A percentile compares a stretch with the other conserved stretches of the same genome.
Conservation (phyloP, 2,797 vertebrate genomes). For the Microcaecilia unicolor region DNA sequence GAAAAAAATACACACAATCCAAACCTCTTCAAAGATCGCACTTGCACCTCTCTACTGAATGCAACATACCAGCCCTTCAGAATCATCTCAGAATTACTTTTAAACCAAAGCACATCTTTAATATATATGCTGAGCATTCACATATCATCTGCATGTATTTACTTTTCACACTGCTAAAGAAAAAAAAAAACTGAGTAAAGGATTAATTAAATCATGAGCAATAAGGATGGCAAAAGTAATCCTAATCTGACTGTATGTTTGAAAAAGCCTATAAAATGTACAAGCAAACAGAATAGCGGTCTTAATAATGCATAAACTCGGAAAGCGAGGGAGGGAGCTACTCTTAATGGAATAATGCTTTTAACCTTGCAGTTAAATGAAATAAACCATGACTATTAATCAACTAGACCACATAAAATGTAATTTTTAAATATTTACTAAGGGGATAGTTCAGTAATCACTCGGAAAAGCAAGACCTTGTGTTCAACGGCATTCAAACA, state of each 20-base stretch:
- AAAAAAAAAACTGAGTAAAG: too few species aligned
- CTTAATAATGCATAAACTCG: conserved; percentile 68
- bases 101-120: conserved; percentile 1
- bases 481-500: conserved; percentile 38
- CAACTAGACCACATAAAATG: conserved; percentile 47
- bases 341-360: conserved; percentile 54
- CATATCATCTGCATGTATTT: too few species aligned
- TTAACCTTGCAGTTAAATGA: conserved; percentile 52
- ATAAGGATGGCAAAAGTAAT: too few species aligned
- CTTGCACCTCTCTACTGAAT: too few species aligned
- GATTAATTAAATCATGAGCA: too few species aligned
- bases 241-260: conserved; percentile 70
- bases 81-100: too few species aligned
- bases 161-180: too few species aligned
- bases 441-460: conserved; percentile 41
- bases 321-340: too few species aligned
- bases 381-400: conserved; percentile 60
- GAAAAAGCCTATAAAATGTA: too few species aligned
- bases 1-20: too few species aligned
- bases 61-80: neutral
- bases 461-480: conserved; percentile 51
- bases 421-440: conserved; percentile 53
- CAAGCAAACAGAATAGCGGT: conserved; percentile 67
- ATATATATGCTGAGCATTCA: conserved; percentile 3
- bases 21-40: too few species aligned